These are phyloP conservation scores for Halisarca cf. caerulea DNA, from an alignment of 37 sponge, comb jelly and placozoan species.

Conservation along the genomic window DNA sequence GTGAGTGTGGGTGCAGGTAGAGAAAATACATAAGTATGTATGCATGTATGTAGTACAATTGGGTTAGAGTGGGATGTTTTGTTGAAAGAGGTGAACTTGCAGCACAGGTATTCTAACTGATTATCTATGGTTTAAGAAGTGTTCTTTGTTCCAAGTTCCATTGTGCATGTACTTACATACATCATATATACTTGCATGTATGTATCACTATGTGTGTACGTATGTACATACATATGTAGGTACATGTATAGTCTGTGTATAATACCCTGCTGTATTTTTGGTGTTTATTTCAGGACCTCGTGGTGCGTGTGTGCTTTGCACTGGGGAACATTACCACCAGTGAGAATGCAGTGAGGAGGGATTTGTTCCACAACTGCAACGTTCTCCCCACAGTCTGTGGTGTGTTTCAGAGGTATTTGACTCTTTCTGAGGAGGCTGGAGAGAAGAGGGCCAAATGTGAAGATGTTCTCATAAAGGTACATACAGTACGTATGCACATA, in stretches of 20 bases:
- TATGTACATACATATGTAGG: slow-evolving; percentile 1
- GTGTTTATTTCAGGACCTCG: slow-evolving; percentile 61
- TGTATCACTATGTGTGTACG: not conserved
- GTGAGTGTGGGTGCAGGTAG: no score
- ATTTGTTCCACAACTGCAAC: slow-evolving; percentile 23
- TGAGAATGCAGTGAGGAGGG: slow-evolving; percentile 30
- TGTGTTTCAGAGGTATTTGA: not conserved
- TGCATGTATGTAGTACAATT: no score
- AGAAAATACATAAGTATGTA: no score
- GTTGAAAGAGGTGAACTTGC: no score
- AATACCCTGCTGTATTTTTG: not conserved
- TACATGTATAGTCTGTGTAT: no score
- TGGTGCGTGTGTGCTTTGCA: slow-evolving; percentile 79
- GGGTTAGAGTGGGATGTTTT: no score
- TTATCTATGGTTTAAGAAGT: no score
- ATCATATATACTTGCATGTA: not conserved
- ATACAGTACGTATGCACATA: slow-evolving; percentile 13
- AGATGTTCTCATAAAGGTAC: slow-evolving; percentile 81
- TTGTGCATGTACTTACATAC: not conserved
- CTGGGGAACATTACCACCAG: slow-evolving; percentile 75
- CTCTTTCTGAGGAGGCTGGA: no score
- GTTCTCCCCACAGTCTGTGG: not conserved
- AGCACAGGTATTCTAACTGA: no score
- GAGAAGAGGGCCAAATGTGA: slow-evolving; percentile 45
- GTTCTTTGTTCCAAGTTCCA: no score